phyloP scores from a whole-genome alignment of 2,797 vertebrate species.

The Gymnoscopelus braueri region DNA sequence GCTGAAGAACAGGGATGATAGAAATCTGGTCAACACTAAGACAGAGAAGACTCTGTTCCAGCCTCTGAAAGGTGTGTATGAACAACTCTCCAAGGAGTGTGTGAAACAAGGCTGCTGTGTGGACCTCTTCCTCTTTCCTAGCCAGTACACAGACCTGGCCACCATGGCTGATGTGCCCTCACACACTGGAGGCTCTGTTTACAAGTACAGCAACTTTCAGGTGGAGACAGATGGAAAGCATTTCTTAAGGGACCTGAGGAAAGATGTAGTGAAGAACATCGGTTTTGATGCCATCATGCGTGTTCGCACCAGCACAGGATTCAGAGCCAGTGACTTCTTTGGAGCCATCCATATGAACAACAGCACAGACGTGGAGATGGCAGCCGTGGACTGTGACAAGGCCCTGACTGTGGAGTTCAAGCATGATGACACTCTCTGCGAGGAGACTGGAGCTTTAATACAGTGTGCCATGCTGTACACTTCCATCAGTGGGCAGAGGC shows the following conservation, averaged over 20 bases:
- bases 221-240: constrained; percentile 85
- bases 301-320: constrained; percentile 95
- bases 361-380: constrained; percentile 96
- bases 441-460: constrained; percentile 90
- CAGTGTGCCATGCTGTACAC: constrained; percentile 98
- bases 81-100: constrained; percentile 91
- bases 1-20: constrained; percentile 95
- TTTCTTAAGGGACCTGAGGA: constrained; percentile 91
- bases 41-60: constrained; percentile 98
- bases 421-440: constrained; percentile 92
- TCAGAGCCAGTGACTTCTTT: constrained; percentile 95
- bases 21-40: constrained; percentile 91
- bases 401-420: constrained; percentile 96
- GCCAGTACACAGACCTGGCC: constrained; percentile 89
- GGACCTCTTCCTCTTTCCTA: constrained; percentile 95
- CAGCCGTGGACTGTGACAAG: constrained; percentile 92
- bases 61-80: constrained; percentile 88
- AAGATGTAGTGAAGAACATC: constrained; percentile 86
- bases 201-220: constrained; percentile 97
- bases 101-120: constrained; percentile 92
- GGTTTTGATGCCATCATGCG: constrained; percentile 97
- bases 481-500: constrained; percentile 85
- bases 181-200: constrained; percentile 91
- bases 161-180: constrained; percentile 91
- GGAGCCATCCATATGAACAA: constrained; percentile 95